Evolutionary conservation across 23 tunicate species (phyloP).

Genomic region (Styela plicata): DNA sequence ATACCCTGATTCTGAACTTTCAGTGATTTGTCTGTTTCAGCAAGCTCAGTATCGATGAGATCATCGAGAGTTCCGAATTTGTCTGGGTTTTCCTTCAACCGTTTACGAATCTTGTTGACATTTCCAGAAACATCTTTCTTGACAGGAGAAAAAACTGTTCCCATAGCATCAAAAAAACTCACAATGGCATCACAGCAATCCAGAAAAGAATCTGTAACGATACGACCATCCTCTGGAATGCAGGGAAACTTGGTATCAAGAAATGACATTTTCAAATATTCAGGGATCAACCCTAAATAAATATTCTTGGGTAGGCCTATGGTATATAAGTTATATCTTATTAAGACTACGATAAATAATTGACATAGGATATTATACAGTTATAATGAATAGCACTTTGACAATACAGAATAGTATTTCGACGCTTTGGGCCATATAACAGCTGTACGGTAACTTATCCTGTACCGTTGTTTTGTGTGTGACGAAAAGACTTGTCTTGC

Average conservation of each 20-base stretch:
- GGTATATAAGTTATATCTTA: no score
- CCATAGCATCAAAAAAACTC: conserved; percentile 80
- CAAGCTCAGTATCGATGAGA: conserved; percentile 45
- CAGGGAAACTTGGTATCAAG: conserved; percentile 32
- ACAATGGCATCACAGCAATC: conserved; percentile 76
- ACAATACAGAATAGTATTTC: no score
- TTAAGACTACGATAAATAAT: no score
- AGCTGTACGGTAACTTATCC: no score
- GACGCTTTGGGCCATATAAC: no score
- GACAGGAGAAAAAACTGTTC: conserved; percentile 88
- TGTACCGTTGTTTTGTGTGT: no score
- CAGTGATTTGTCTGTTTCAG: conserved; percentile 65
- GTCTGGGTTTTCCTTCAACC: conserved; percentile 58
- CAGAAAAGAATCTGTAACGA: conserved; percentile 52
- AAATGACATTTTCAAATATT: conserved; percentile 1
- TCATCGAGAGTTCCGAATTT: conserved; percentile 63
- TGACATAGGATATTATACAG: no score
- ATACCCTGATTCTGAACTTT: conserved; percentile 78
- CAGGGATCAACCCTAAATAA: no score
- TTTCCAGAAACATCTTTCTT: conserved; percentile 89
- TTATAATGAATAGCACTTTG: no score
- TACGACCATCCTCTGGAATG: conserved; percentile 55
- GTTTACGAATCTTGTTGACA: conserved; percentile 68
- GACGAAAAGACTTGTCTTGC: no score
- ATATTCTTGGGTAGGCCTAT: no score